Percentiles rank a stretch among this genome's conserved stretches.
Evolutionary conservation across 2,797 vertebrate genomes (phyloP).

Genomic region (Propithecus deckenii): DNA sequence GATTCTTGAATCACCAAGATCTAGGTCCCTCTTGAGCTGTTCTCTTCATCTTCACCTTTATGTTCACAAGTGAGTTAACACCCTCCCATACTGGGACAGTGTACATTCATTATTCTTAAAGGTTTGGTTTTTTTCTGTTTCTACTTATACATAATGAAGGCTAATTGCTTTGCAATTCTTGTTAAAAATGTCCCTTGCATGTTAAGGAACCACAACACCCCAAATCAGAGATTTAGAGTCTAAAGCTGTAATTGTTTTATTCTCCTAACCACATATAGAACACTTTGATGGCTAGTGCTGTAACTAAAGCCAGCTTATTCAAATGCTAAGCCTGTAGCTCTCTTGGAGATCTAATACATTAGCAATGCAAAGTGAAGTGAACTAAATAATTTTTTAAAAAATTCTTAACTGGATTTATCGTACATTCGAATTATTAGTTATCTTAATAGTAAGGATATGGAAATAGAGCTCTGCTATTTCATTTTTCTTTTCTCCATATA

Average conservation of each 20-base stretch:
- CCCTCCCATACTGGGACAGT: neutral
- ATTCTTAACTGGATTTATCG: neutral
- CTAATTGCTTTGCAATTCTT: neutral
- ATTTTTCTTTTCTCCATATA: neutral
- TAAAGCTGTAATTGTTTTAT: neutral
- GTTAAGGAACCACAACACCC: neutral
- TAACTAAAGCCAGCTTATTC: neutral
- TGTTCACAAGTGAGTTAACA: neutral
- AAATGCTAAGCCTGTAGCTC: neutral
- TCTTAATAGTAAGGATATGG: neutral
- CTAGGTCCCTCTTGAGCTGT: neutral
- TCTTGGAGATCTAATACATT: neutral
- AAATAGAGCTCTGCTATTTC: constrained; percentile 18
- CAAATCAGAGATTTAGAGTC: neutral
- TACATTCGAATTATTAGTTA: constrained; percentile 14
- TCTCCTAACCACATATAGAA: neutral
- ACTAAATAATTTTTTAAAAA: neutral
- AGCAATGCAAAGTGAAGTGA: neutral
- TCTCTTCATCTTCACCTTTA: neutral
- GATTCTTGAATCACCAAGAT: neutral
- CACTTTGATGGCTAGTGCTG: neutral
- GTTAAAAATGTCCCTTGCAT: neutral
- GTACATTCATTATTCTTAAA: neutral
- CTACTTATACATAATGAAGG: neutral
- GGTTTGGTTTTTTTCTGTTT: neutral